These are phyloP conservation scores for Galeruca laticollis DNA, from an alignment of 2,888 invertebrate genomes.

Conservation along the genomic window DNA sequence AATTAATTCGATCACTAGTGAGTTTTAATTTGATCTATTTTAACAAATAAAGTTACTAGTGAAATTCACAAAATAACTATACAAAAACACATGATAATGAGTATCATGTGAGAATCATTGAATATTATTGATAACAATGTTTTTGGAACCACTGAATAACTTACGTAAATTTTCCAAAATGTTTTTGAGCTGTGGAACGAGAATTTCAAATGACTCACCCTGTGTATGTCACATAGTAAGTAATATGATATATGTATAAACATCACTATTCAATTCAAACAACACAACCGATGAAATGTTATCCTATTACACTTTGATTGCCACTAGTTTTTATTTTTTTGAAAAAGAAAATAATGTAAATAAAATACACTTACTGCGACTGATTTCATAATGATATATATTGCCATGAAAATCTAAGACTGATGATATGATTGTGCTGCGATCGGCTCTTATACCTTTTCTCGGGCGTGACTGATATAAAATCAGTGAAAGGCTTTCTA, in stretches of 20 bases:
- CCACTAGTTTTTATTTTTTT: conserved; percentile 13
- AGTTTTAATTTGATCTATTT: no score
- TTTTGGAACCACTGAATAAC: no score
- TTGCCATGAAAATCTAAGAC: conserved; percentile 38
- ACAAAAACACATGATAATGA: no score
- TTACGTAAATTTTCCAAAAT: no score
- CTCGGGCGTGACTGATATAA: conserved; percentile 48
- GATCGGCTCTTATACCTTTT: conserved; percentile 50
- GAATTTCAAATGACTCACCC: not conserved
- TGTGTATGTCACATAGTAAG: no score
- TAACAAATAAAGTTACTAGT: no score
- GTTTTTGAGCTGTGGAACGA: not conserved
- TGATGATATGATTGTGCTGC: conserved; percentile 44
- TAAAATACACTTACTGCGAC: conserved; percentile 46
- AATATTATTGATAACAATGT: no score
- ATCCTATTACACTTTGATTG: not conserved
- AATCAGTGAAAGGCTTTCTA: conserved; percentile 53
- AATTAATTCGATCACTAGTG: no score
- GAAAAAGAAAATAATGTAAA: conserved; percentile 18
- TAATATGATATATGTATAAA: not conserved
- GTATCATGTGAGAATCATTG: no score
- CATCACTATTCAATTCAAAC: not conserved
- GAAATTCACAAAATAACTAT: no score
- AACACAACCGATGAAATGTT: not conserved
- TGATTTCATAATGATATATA: conserved; percentile 44